Evolutionary conservation across 2,113 vertebrate genomes (phyloP).

Genomic region (Xiphophorus hellerii): DNA sequence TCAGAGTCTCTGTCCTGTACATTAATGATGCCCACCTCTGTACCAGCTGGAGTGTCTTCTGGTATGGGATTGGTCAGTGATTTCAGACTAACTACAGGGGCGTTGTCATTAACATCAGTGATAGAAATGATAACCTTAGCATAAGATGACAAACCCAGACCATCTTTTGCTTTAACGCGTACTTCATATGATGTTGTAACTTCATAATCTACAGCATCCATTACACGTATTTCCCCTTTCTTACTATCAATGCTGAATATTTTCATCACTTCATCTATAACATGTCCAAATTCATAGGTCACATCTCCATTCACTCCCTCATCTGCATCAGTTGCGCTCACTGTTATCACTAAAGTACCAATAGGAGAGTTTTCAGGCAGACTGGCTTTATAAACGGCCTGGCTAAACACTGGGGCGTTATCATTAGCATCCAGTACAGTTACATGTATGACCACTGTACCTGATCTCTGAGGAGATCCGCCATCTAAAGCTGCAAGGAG

Average conservation of each 20-base stretch:
- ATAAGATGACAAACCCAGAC: constrained; percentile 69
- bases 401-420: too few relatives aligned
- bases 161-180: constrained; percentile 79
- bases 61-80: constrained; percentile 72
- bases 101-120: constrained; percentile 83
- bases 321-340: constrained; percentile 82
- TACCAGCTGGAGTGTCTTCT: constrained; percentile 72
- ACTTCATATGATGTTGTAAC: constrained; percentile 73
- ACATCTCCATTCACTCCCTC: constrained; percentile 81
- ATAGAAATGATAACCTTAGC: constrained; percentile 71
- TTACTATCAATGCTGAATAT: constrained; percentile 27
- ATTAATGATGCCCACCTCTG: constrained; percentile 73
- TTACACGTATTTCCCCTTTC: constrained; percentile 38
- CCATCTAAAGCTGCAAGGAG: constrained; percentile 67
- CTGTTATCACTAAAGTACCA: constrained; percentile 53
- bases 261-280: constrained; percentile 7
- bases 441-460: not conserved
- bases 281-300: constrained; percentile 76
- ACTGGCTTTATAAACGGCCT: too few relatives aligned
- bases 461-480: constrained; percentile 62
- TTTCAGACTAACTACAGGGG: constrained; percentile 74
- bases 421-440: too few relatives aligned
- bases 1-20: constrained; percentile 71
- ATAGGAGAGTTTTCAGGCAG: constrained; percentile 6
- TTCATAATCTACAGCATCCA: constrained; percentile 79